Evolutionary conservation across 1,140 invertebrate species (phyloP), one percentile per base, ranked within the genome.

Genomic region (Batillaria attramentaria): DNA sequence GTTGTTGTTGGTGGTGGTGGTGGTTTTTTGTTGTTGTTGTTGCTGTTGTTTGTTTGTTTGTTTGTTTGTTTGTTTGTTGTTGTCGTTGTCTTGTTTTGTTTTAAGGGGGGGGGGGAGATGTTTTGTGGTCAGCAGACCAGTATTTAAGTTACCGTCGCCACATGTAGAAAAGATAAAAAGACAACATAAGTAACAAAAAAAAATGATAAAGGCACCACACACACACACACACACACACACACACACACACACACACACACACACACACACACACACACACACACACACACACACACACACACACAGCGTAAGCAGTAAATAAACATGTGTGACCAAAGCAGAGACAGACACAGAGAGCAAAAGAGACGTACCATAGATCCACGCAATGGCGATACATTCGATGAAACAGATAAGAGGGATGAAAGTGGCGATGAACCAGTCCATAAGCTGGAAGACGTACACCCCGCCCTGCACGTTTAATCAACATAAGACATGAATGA

Each of bases 391-490:
- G 39, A 92, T 81, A 84, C 90, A 90, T 84, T 92, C 91, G 3
- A 90, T 73, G 39, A 91, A 94, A 13, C 95, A 95, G 62, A 96
- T 95, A 16, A 96, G 90, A n/a, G 96, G 87, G 0, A 96, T 95
- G 93, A 95, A 95, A 84, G 95, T 95, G 16, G 95, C 95, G 0
- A 95, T 94, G 85, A 96, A 96, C 87, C 95, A 95, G 85, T 96
- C 95, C 93, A 96, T 95, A 72, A 96, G 84, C 86, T 96, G 95
- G 18, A 96, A 91, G 93, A 95, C 94, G 87, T 95, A 96, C 93
- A 95, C 95, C 4, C 95, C 95, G 84, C 94, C 87, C 86, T 91
- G 77, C 37, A 78, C 65, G 79, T 86, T 69, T 20, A 69, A 6
- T 28, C 2, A 69, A 13, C 6, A 69, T n/a, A 13, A 41, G 35